Base-by-base conservation (phyloP, 1,140 invertebrate species). In the Belonocnema kinseyi region DNA sequence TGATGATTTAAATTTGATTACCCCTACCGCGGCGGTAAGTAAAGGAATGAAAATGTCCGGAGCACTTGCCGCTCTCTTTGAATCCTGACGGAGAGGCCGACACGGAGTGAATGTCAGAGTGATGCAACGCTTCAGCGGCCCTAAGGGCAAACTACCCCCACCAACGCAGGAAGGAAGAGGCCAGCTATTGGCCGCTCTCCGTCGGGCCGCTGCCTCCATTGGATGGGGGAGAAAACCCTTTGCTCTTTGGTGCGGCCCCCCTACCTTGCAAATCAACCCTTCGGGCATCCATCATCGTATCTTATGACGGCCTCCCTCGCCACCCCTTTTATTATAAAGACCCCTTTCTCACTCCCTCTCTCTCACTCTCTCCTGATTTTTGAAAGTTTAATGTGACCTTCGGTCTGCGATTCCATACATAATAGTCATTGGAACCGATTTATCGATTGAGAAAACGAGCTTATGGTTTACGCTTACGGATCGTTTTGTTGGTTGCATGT, bases 231-330 rank as follows among this genome's bases (percentile, higher is more conserved):
- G 12, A 71, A 80, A 89, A 88, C 88, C 86, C 86, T 89, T 90
- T 88, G 82, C 82, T 80, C 76, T 76, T 61, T 70, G 78, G 79
- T 61, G 50, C 82, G 71, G 80, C 83, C 80, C 73, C 78, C 75
- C 72, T 78, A 74, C 75, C 77, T 78, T 78, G 82, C 73, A 77
- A 86, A 85, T 79, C 88, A 89, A 90, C 89, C 89, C 89, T 88
- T 90, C 88, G 82, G 61, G 84, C 86, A 90, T 89, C 82, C 83
- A 90, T 90, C 89, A 90, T 88, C 85, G 83, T 85, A 82, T 85
- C 82, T 90, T 81, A 77, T 80, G 86, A 86, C 75, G 72, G 72
- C 85, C 86, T 87, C 88, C 88, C 87, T 88, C 88, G 83, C 87
- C 81, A 87, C 87, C 88, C 82, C 87, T 89, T 88, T 85, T 76